Conservation (phyloP, 2,797 vertebrate species). For the Coluber constrictor region DNA sequence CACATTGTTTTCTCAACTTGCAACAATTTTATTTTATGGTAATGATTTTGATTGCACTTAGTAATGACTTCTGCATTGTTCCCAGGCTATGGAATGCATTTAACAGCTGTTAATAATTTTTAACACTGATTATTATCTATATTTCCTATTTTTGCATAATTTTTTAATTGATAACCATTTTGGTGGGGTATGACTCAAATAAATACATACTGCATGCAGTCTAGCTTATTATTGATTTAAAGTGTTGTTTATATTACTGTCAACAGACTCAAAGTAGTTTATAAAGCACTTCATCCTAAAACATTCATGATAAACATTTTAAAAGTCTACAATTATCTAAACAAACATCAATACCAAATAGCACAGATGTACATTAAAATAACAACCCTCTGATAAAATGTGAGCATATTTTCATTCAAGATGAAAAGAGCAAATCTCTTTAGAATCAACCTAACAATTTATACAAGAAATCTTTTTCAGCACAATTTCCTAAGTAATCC, state of each 20-base stretch:
- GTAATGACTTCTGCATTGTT: not conserved
- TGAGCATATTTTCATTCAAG: not conserved
- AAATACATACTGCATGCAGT: not conserved
- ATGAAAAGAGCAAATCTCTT: not conserved
- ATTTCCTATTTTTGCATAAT: not conserved
- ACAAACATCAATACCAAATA: not conserved
- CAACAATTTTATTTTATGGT: not conserved
- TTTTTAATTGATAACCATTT: not conserved
- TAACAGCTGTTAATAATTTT: not conserved
- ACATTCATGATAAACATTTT: not conserved
- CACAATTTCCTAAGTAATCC: constrained; percentile 47
- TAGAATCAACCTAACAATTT: not conserved
- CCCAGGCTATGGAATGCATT: not conserved
- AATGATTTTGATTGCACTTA: not conserved
- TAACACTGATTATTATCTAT: not conserved
- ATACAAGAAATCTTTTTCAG: constrained; percentile 36
- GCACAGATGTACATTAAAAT: not conserved
- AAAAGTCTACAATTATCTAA: not conserved
- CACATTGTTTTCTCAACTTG: not conserved
- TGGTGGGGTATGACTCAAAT: not conserved
- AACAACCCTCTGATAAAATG: not conserved
- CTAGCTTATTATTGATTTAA: not conserved
- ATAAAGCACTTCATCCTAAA: not conserved
- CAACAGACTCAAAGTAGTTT: not conserved
- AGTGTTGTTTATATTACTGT: not conserved